phyloP scores from a whole-genome alignment of 2,888 invertebrate species.

The Dysmachus trigonus region DNA sequence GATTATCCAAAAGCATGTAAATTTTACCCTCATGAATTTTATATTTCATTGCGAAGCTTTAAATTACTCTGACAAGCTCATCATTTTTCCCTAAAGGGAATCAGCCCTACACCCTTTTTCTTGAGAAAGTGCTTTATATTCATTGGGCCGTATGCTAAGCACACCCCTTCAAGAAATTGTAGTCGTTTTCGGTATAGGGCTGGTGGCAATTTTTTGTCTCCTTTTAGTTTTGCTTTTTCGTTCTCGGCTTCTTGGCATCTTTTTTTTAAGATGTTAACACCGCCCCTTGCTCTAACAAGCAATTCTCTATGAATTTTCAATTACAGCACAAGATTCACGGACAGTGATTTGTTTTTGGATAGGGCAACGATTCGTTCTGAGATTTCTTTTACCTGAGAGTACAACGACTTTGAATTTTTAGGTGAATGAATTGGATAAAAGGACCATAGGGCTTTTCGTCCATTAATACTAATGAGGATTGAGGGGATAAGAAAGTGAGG shows the following conservation, averaged over 20 bases:
- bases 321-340: not conserved
- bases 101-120: slow-evolving; percentile 30
- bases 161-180: slow-evolving; percentile 16
- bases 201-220: not conserved
- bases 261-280: not conserved
- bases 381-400: not conserved
- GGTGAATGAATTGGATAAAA: not conserved
- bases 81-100: not conserved
- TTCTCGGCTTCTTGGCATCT: not conserved
- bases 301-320: slow-evolving; percentile 1
- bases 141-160: slow-evolving; percentile 24
- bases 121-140: slow-evolving; percentile 30
- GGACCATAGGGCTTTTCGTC: not conserved
- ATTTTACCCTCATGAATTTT: not conserved
- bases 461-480: not conserved
- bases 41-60: not conserved
- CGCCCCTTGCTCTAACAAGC: not conserved
- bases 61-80: not conserved
- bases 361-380: not conserved
- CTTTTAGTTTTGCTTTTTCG: not conserved
- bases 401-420: not conserved
- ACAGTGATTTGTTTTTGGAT: not conserved
- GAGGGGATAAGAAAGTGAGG: not conserved
- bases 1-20: not conserved
- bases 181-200: not conserved